Conservation (phyloP, 2,888 invertebrate species). For the Hyppa rectilinea region DNA sequence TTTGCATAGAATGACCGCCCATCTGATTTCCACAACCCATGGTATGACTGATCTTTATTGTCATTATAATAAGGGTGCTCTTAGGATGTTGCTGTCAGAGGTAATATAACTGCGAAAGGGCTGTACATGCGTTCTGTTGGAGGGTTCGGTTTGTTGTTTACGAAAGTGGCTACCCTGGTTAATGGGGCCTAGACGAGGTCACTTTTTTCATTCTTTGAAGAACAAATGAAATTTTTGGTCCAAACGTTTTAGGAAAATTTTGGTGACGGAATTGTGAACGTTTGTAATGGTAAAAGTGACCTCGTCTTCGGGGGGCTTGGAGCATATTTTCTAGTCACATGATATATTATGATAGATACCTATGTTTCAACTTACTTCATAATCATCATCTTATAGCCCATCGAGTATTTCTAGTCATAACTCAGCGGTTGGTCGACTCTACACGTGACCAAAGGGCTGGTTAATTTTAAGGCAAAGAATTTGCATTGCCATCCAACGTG, state of each 20-base stretch:
- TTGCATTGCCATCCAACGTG: no score
- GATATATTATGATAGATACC: background rate
- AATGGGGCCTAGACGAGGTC: conserved; percentile 26
- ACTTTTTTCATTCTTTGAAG: background rate
- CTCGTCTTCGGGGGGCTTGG: conserved; percentile 45
- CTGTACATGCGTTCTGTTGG: conserved; percentile 64
- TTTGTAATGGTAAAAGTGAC: conserved; percentile 13
- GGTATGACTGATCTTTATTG: background rate
- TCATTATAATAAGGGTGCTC: background rate
- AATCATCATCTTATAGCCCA: no score
- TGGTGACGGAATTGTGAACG: fast-evolving
- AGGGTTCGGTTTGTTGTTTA: conserved; percentile 26
- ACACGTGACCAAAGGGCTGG: no score
- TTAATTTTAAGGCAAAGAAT: no score
- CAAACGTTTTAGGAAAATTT: no score
- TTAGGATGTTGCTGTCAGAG: background rate
- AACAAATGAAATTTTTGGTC: background rate
- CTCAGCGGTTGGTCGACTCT: no score
- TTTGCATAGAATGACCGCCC: background rate
- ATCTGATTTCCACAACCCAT: background rate
- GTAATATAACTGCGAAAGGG: background rate
- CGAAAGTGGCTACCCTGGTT: conserved; percentile 22
- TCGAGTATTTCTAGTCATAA: no score
- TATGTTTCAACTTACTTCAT: no score
- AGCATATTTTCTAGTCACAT: conserved; percentile 7